phyloP scores from a whole-genome alignment of 2,113 vertebrate species.

The Sakesphorus luctuosus region DNA sequence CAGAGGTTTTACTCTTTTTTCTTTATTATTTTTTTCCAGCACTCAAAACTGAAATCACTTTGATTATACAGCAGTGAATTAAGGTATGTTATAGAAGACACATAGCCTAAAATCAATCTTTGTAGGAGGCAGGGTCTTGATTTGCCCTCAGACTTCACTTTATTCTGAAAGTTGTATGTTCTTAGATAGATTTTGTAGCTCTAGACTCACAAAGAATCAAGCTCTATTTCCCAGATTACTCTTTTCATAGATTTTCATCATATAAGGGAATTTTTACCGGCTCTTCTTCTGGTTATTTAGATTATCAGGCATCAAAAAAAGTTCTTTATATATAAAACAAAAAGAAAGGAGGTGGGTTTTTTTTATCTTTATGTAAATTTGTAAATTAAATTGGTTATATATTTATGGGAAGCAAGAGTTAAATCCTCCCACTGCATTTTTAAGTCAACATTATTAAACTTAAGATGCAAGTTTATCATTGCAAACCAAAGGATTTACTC shows the following conservation, averaged over 20 bases:
- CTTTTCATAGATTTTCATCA: neutral
- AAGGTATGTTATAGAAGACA: neutral
- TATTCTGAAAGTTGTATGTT: neutral
- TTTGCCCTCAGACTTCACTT: neutral
- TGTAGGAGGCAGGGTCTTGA: neutral
- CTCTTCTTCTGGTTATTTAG: neutral
- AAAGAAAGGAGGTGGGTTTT: rapidly evolving
- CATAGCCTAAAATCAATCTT: neutral
- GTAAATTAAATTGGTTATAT: neutral
- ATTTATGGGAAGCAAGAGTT: neutral
- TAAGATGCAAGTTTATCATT: neutral
- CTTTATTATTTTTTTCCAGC: neutral
- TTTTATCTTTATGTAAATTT: neutral
- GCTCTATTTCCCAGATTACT: neutral
- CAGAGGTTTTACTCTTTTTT: neutral
- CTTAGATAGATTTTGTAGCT: neutral
- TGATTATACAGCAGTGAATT: neutral
- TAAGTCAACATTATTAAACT: neutral
- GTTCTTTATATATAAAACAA: neutral
- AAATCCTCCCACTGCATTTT: neutral
- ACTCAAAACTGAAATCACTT: neutral
- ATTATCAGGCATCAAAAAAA: neutral
- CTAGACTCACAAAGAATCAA: neutral
- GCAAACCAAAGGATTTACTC: neutral
- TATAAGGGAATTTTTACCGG: neutral